Conservation (phyloP, 2,797 vertebrate genomes). For the Lycodopsis pacificus region DNA sequence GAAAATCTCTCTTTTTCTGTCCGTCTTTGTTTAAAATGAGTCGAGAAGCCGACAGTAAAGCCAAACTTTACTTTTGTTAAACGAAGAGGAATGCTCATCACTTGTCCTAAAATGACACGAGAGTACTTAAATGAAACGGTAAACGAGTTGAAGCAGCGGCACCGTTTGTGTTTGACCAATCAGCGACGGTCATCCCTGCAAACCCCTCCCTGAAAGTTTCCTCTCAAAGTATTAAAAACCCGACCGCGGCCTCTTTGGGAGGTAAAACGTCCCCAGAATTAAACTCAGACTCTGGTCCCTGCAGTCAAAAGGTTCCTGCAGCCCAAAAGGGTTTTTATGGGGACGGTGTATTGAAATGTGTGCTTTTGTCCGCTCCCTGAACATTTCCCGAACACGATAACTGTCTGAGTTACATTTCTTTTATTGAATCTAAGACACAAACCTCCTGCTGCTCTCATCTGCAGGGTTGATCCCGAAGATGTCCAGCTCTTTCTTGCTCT, state of each 20-base stretch:
- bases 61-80: background rate
- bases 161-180: too few relatives aligned
- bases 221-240: too few relatives aligned
- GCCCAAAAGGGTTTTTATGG: too few relatives aligned
- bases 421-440: background rate
- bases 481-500: conserved; percentile 94
- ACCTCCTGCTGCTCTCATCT: conserved; percentile 97
- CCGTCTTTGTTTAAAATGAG: background rate
- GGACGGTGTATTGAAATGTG: background rate
- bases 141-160: too few relatives aligned
- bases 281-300: too few relatives aligned
- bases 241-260: too few relatives aligned
- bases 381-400: background rate
- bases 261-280: too few relatives aligned
- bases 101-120: background rate
- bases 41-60: background rate
- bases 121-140: background rate
- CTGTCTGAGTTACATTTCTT: background rate
- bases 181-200: too few relatives aligned
- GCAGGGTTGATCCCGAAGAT: conserved; percentile 96
- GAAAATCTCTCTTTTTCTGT: background rate
- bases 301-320: too few relatives aligned
- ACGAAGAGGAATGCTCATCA: background rate
- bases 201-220: too few relatives aligned
- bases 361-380: background rate